Evolutionary conservation across 2,113 vertebrate species (phyloP).

Genomic region (Melanotaenia duboulayi): DNA sequence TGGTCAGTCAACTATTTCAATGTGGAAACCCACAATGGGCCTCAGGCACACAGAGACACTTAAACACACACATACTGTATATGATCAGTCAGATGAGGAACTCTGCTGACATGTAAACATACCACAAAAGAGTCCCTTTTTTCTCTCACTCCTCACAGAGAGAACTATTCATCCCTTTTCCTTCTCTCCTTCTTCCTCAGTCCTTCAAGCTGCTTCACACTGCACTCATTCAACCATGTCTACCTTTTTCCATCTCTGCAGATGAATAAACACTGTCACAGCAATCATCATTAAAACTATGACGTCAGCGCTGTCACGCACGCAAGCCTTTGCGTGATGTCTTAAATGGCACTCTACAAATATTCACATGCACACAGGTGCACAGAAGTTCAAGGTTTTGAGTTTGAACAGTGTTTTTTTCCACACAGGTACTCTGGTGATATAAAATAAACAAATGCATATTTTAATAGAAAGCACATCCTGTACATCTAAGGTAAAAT

Average conservation of each 20-base stretch:
- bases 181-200: constrained; percentile 41
- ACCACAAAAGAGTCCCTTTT: constrained; percentile 71
- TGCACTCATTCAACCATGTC: constrained; percentile 64
- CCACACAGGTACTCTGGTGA: constrained; percentile 1
- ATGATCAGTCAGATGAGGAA: constrained; percentile 61
- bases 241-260: constrained; percentile 67
- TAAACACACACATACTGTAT: constrained; percentile 38
- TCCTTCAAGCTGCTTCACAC: constrained; percentile 60
- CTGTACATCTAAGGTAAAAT: constrained; percentile 4
- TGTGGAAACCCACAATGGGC: background rate
- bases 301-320: constrained; percentile 51
- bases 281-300: constrained; percentile 68
- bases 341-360: background rate
- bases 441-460: constrained; percentile 27
- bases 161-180: constrained; percentile 63
- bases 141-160: constrained; percentile 55
- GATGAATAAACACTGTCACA: constrained; percentile 76
- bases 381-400: background rate
- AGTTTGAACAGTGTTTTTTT: constrained; percentile 11
- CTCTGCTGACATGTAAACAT: constrained; percentile 73
- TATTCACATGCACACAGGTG: background rate
- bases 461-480: constrained; percentile 56
- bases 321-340: constrained; percentile 21
- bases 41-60: constrained; percentile 3
- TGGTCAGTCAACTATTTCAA: constrained; percentile 17